Evolutionary conservation across 2,113 vertebrate genomes (phyloP), one percentile per base, ranked within the genome.

Genomic region (Rhineura floridana): DNA sequence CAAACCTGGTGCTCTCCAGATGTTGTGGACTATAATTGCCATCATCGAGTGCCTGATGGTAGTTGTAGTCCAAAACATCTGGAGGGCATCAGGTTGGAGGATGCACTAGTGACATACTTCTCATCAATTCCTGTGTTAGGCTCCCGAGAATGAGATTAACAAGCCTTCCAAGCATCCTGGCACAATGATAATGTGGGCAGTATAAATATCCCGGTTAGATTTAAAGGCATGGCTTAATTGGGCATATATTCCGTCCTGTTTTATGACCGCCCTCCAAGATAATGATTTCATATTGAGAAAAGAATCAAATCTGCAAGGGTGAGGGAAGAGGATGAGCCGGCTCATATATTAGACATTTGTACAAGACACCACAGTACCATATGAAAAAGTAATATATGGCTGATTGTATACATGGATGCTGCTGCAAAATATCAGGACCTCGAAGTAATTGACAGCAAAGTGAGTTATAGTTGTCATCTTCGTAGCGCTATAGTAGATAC

Each of bases 341-440:
- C 81, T 83, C 33, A n/a, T 95, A 93, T 91, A 93, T 94, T 83
- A 88, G 48, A 10, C 50, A 65, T 90, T 93, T 96, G 76, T 25
- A 48, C 84, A 79, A 91, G 70, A 92, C 28, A 88, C 36, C 46
- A 0, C n/a, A 65, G 36, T 90, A 93, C n/a, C 44, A 78, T 90
- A 94, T 87, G 48, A 85, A 19, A 85, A 91, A 95, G 55, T 52
- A 50, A 69, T 95, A 78, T 91, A 92, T 91, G 65, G 52, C 69
- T 73, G 50, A 59, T 25, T 10, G 7, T 39, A n/a, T 44, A 23
- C 17, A 72, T 72, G 36, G 6, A 94, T 69, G 83, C 94, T 90
- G 6, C 4, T 86, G 85, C 92, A 81, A 89, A 85, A 81, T 33
- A 0, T 25, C 48, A 46, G 73, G 87, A 52, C 50, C 92, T 70